These are phyloP conservation scores for Glaucidium brasilianum DNA, from an alignment of 2,113 vertebrate species.

Conservation along the genomic window DNA sequence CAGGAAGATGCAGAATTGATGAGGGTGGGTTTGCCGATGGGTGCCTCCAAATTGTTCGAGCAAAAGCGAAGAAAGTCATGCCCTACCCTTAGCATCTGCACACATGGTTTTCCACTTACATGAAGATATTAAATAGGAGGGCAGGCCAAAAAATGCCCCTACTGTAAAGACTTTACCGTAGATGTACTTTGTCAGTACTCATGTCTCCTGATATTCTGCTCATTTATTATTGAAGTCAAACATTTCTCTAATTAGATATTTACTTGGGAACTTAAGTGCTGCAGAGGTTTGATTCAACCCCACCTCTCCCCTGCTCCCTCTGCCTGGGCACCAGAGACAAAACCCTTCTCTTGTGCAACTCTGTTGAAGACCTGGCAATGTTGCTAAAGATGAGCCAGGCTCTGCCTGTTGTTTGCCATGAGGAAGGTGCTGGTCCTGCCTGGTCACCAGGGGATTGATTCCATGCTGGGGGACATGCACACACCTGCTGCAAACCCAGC, in stretches of 20 bases:
- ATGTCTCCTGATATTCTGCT: conserved; percentile 29
- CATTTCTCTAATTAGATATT: conserved; percentile 52
- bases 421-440: not conserved
- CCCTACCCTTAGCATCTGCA: conserved; percentile 17
- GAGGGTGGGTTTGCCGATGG: conserved; percentile 78
- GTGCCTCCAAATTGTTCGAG: conserved; percentile 67
- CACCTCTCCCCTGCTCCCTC: not conserved
- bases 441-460: accelerated
- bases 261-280: conserved; percentile 44
- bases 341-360: not conserved
- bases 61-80: conserved; percentile 59
- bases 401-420: not conserved
- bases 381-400: not conserved
- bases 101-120: not conserved
- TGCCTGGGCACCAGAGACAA: not conserved
- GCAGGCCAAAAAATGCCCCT: conserved; percentile 19
- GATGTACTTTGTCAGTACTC: not conserved
- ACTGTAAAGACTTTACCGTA: not conserved
- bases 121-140: not conserved
- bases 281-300: not conserved
- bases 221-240: conserved; percentile 64
- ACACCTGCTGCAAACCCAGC: not conserved
- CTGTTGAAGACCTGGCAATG: accelerated
- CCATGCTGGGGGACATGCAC: accelerated
- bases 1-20: conserved; percentile 92